Evolutionary conservation across 2,888 invertebrate genomes (phyloP), one percentile per base, ranked within the genome.

Genomic region (Alloscopus bannaensis): DNA sequence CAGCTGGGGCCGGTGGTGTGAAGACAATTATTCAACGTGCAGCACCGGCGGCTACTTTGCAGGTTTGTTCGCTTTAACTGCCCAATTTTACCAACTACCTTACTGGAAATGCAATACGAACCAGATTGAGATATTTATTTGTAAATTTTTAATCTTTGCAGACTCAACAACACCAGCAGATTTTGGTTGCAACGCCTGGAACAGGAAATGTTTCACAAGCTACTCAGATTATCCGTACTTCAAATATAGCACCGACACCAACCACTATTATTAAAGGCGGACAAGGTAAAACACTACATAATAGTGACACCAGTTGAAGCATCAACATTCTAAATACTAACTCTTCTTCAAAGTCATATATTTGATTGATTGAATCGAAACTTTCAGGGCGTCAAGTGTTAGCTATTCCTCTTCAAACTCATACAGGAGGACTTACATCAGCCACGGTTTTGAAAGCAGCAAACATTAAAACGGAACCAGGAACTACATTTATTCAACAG

Each of bases 321-420:
- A n/a, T n/a, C n/a, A n/a, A n/a, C n/a, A n/a, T n/a, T n/a, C n/a
- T n/a, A n/a, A n/a, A n/a, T n/a, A n/a, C n/a, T n/a, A n/a, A n/a
- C n/a, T n/a, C n/a, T n/a, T n/a, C n/a, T n/a, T n/a, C n/a, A n/a
- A n/a, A n/a, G n/a, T n/a, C n/a, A n/a, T n/a, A n/a, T n/a, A n/a
- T n/a, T n/a, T n/a, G n/a, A n/a, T n/a, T n/a, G n/a, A n/a, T n/a
- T n/a, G n/a, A n/a, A n/a, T n/a, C n/a, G 29, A 42, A 26, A n/a
- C 11, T 42, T n/a, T 11, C 26, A 79, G 85, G 83, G 20, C 82
- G 86, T 11, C 87, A 87, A 75, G 83, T 87, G 59, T 84, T 87
- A 72, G 84, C 87, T 18, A 84, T 87, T 79, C 87, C 87, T 20
- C 83, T 87, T 11, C 84, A 85, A 60, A 52, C 81, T 2, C 50